These are phyloP conservation scores for Sardina pilchardus DNA, from an alignment of 2,113 vertebrate genomes.

Conservation along the genomic window DNA sequence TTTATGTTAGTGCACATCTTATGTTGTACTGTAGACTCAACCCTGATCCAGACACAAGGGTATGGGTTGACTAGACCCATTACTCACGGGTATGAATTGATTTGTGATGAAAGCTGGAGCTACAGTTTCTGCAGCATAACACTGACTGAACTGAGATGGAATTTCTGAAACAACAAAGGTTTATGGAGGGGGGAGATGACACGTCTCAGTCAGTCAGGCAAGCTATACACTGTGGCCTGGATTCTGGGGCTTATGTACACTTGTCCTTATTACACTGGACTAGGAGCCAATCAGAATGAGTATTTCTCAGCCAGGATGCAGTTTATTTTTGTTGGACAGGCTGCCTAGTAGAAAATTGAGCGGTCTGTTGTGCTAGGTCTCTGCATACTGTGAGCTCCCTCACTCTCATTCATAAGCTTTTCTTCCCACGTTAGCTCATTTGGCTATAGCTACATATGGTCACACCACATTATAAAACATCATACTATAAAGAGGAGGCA, in stretches of 20 bases:
- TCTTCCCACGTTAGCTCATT: conserved; percentile 37
- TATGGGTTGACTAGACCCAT: neutral
- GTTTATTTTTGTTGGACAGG: conserved; percentile 57
- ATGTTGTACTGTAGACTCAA: neutral
- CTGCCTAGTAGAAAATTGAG: conserved; percentile 37
- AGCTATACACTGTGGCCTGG: conserved; percentile 46
- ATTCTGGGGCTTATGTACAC: conserved; percentile 59
- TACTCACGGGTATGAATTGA: conserved; percentile 3
- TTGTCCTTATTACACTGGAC: conserved; percentile 46
- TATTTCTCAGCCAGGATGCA: conserved; percentile 40
- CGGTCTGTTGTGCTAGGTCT: conserved; percentile 41
- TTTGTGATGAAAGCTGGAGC: conserved; percentile 12
- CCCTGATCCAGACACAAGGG: neutral
- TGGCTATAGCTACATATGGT: neutral
- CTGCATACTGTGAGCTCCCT: conserved; percentile 42
- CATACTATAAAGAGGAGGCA: no score
- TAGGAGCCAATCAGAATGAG: conserved; percentile 29
- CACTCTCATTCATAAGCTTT: conserved; percentile 51
- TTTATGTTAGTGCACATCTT: neutral
- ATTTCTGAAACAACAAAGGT: conserved; percentile 56
- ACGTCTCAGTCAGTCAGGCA: conserved; percentile 41
- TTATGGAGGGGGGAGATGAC: conserved; percentile 26
- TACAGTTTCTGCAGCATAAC: neutral
- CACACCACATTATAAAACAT: neutral
- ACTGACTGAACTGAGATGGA: conserved; percentile 39